Base-by-base conservation (phyloP, 1,140 invertebrate species). In the Drosophila suzukii region DNA sequence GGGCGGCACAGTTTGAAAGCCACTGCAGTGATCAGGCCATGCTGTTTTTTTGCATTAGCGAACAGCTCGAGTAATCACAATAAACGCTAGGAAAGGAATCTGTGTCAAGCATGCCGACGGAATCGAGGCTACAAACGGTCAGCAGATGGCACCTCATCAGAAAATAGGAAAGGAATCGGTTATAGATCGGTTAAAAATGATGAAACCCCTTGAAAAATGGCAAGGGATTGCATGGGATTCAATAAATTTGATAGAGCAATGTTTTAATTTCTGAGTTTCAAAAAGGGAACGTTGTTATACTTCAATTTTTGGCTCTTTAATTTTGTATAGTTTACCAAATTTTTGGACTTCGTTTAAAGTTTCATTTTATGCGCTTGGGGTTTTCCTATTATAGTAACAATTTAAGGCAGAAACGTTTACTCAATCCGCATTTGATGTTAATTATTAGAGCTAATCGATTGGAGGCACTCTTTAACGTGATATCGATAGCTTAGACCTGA, bases 11-110 rank as follows among this genome's bases (percentile, higher is more conserved):
- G 76, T 83, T 81, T 77, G 49, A 51, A 39, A 65, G 67, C 43
- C 44, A 74, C 63, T 57, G 50, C 15, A 11, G 11, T 11, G 10
- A 11, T 12, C 36, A n/a, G 73, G 75, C 49, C 54, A 78, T 56
- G 56, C 44, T 43, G 79, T 39, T 78, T 13, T 54, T 56, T 30
- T 74, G 54, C 53, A 60, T 62, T 53, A 58, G 44, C 74, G 32
- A n/a, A 17, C 34, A 32, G 34, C n/a, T 30, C 32, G n/a, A 38
- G 36, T 44, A 83, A 65, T 53, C 59, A 73, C 66, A 84, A 85
- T 84, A 77, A 85, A 84, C 81, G 55, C 49, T 13, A 60, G n/a
- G 57, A 80, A 68, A 60, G 15, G 57, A 80, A 73, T 73, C 81
- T 83, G 81, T 83, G 81, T 66, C 81, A 85, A 76, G 73, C 73